phyloP scores from a whole-genome alignment of 2,888 invertebrate genomes.

The Lissocephala sabroskyi region DNA sequence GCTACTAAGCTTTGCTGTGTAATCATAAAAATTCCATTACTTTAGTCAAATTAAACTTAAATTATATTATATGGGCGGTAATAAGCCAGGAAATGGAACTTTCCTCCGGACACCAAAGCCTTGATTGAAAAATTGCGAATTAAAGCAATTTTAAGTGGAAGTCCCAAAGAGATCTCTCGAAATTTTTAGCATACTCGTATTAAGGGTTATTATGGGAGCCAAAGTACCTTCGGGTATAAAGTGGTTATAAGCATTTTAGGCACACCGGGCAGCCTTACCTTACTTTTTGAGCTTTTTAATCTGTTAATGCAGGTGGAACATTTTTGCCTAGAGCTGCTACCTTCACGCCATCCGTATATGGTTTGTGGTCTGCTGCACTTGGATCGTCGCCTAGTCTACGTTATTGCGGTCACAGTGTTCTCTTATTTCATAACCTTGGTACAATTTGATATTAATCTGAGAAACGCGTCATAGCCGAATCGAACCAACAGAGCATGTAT shows the following conservation, averaged over 20 bases:
- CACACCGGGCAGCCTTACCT: not conserved
- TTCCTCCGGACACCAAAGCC: too few relatives aligned
- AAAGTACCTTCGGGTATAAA: not conserved
- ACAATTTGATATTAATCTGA: conserved; percentile 45
- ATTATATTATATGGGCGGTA: too few relatives aligned
- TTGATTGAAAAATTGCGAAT: too few relatives aligned
- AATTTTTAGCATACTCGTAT: not conserved
- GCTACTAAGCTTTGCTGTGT: too few relatives aligned
- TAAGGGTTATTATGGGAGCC: not conserved
- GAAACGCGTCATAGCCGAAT: not conserved
- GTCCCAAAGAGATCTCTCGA: not conserved
- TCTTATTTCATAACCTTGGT: conserved; percentile 62
- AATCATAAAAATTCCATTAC: too few relatives aligned
- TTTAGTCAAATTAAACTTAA: too few relatives aligned
- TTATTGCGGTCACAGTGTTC: conserved; percentile 53
- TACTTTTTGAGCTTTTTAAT: not conserved
- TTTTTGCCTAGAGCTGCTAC: conserved; percentile 40
- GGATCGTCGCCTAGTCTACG: conserved; percentile 48
- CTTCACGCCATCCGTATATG: conserved; percentile 34
- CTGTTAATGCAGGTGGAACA: conserved; percentile 44
- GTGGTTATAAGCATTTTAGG: not conserved
- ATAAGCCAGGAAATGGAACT: too few relatives aligned
- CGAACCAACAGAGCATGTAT: too few relatives aligned
- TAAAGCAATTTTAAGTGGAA: too few relatives aligned
- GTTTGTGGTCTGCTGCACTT: conserved; percentile 54